These are phyloP conservation scores for Cydia splendana DNA, from an alignment of 1,140 invertebrate species.

Conservation along the genomic window DNA sequence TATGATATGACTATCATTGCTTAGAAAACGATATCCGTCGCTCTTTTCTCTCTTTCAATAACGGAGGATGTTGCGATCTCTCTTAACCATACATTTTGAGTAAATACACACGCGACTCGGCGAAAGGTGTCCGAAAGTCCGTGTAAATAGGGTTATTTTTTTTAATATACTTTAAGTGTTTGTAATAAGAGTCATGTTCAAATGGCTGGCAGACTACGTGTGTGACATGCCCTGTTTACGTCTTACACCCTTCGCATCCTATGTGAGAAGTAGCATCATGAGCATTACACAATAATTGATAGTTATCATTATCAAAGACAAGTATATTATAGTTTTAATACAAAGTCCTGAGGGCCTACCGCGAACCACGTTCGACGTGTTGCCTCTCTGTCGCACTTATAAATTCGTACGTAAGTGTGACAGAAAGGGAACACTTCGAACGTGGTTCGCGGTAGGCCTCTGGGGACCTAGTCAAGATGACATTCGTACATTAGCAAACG, in stretches of 20 bases:
- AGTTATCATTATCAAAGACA: too few relatives aligned
- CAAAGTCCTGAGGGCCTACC: too few relatives aligned
- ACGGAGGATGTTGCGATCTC: slow-evolving; percentile 4
- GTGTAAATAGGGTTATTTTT: not conserved
- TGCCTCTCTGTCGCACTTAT: too few relatives aligned
- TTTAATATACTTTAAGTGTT: not conserved
- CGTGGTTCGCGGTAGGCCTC: too few relatives aligned
- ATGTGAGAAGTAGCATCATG: not conserved
- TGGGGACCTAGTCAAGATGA: too few relatives aligned
- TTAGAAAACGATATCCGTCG: slow-evolving; percentile 10
- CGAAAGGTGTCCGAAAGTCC: slow-evolving; percentile 17
- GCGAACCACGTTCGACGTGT: too few relatives aligned
- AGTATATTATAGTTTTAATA: too few relatives aligned
- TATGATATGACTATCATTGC: slow-evolving; percentile 1
- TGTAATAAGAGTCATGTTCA: not conserved
- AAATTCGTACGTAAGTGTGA: too few relatives aligned
- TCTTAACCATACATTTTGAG: slow-evolving; percentile 29
- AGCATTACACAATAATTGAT: too few relatives aligned
- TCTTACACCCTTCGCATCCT: not conserved
- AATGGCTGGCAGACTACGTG: not conserved
- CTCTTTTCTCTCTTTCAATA: not conserved
- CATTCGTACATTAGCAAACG: too few relatives aligned
- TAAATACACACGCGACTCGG: not conserved
- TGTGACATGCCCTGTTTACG: not conserved
- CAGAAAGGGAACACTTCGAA: too few relatives aligned